These are phyloP conservation scores for Troides oblongomaculatus DNA, from an alignment of 2,888 invertebrate species.

Conservation along the genomic window DNA sequence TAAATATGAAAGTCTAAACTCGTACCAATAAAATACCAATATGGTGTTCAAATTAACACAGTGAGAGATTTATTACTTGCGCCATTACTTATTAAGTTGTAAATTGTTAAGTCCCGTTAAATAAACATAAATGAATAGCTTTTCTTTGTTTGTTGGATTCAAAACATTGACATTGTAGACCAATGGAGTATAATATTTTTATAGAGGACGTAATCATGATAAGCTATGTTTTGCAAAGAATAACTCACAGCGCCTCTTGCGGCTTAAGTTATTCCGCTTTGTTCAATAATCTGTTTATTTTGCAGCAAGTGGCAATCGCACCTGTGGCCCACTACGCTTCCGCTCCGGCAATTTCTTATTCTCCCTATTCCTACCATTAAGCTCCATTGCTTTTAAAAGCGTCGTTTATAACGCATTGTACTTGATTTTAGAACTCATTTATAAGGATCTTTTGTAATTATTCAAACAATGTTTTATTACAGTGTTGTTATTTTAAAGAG, in stretches of 20 bases:
- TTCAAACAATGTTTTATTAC: not conserved
- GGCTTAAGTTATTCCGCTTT: not conserved
- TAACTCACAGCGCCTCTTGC: not conserved
- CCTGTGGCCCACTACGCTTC: conserved; percentile 67
- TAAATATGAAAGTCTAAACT: conserved; percentile 13
- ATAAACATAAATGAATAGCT: not conserved
- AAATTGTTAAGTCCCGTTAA: conserved; percentile 2
- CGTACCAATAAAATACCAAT: conserved; percentile 28
- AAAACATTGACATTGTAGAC: not conserved
- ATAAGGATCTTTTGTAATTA: not conserved
- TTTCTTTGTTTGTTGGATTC: not conserved
- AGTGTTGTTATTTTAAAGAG: not conserved
- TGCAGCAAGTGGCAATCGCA: conserved; percentile 35
- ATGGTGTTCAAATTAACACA: conserved; percentile 25
- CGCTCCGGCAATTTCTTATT: conserved; percentile 57
- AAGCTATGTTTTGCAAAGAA: not conserved
- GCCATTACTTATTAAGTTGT: conserved; percentile 7
- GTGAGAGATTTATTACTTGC: conserved; percentile 17
- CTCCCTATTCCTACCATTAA: conserved; percentile 52
- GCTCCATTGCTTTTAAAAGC: not conserved
- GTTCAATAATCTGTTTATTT: conserved; percentile 20
- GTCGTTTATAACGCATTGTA: conserved; percentile 4
- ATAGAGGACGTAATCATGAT: not conserved
- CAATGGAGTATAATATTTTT: not conserved
- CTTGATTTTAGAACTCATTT: conserved; percentile 7